Percentiles rank a stretch among this genome's conserved stretches.
Evolutionary conservation across 2,113 vertebrate genomes (phyloP).

Genomic region (Bos indicus): DNA sequence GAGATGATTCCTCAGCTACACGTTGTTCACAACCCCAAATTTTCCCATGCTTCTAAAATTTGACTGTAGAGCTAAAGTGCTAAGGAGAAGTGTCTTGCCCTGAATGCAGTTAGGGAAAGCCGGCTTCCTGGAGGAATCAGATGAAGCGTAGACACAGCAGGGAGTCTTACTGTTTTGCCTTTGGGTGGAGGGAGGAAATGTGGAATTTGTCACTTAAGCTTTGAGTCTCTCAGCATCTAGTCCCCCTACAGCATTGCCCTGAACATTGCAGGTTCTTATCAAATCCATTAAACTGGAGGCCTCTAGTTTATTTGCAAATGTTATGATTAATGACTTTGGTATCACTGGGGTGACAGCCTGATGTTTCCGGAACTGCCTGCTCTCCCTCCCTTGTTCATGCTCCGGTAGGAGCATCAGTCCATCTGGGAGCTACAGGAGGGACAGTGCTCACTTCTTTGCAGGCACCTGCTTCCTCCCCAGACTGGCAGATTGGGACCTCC

Average conservation of each 20-base stretch:
- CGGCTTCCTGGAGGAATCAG: not conserved
- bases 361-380: not conserved
- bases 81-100: not conserved
- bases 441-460: not conserved
- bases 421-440: not conserved
- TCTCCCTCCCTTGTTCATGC: not conserved
- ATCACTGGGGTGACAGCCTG: not conserved
- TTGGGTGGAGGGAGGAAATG: not conserved
- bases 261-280: not conserved
- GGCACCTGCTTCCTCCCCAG: not conserved
- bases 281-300: not conserved
- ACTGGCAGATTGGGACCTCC: not conserved
- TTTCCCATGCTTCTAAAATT: not conserved
- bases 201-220: not conserved
- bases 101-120: not conserved
- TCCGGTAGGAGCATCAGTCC: not conserved
- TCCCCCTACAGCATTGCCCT: not conserved
- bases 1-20: not conserved
- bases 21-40: not conserved
- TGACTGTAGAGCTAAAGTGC: not conserved
- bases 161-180: not conserved
- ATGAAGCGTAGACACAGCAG: not conserved
- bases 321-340: not conserved
- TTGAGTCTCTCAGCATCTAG: not conserved
- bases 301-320: not conserved